These are phyloP conservation scores for Pontoporia blainvillei DNA, from an alignment of 2,113 vertebrate genomes.

Conservation along the genomic window DNA sequence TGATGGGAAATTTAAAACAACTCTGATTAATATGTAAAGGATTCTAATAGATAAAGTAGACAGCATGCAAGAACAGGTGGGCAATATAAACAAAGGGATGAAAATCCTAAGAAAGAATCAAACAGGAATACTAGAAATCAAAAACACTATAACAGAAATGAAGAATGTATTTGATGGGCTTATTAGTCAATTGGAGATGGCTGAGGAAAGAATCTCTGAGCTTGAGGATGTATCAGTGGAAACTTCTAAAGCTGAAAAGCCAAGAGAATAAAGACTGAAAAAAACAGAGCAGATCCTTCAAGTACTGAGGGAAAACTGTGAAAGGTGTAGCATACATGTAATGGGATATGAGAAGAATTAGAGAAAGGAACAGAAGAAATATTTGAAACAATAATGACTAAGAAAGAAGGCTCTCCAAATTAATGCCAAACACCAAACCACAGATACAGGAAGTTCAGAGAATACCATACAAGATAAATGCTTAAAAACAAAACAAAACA, in stretches of 20 bases:
- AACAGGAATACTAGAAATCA: background rate
- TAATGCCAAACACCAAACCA: background rate
- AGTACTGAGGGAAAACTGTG: background rate
- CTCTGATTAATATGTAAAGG: background rate
- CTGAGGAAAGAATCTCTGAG: background rate
- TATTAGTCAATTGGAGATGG: background rate
- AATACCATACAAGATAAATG: background rate
- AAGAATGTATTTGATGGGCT: background rate
- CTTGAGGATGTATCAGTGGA: background rate
- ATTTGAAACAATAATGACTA: background rate
- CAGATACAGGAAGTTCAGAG: background rate
- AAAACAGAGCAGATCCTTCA: background rate
- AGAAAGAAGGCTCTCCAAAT: background rate
- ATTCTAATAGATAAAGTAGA: background rate
- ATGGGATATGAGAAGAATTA: background rate
- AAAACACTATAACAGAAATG: background rate
- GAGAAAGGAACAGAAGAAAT: background rate
- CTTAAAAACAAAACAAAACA: no score
- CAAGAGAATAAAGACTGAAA: background rate
- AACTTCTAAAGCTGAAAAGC: background rate
- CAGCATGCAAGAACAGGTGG: background rate
- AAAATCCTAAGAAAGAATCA: background rate
- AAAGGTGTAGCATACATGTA: background rate
- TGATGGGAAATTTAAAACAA: background rate
- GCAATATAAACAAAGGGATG: no score